Evolutionary conservation across 2,888 invertebrate genomes (phyloP).

Genomic region (Agrotis exclamationis): DNA sequence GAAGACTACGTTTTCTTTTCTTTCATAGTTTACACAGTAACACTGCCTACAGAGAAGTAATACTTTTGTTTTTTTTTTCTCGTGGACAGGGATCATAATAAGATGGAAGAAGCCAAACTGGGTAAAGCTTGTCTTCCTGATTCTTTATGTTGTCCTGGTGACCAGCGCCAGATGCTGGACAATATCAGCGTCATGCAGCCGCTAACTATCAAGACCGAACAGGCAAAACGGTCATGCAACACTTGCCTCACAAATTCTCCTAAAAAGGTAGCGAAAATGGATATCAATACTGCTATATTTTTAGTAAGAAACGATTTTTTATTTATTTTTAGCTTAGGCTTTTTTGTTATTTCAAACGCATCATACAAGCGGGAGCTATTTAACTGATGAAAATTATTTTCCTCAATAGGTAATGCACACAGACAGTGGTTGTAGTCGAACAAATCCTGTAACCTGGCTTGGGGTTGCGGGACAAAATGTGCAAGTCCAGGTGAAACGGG

Average conservation of each 20-base stretch:
- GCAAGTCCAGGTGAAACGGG: constrained; percentile 92
- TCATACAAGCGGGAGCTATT: background rate
- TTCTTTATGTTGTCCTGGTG: constrained; percentile 83
- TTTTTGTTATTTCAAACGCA: constrained; percentile 10
- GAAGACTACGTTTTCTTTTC: too few relatives aligned
- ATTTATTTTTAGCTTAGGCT: constrained; percentile 28
- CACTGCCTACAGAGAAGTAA: constrained; percentile 17
- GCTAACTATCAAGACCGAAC: constrained; percentile 88
- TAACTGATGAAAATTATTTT: constrained; percentile 3
- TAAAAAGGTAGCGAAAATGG: constrained; percentile 80
- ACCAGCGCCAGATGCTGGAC: constrained; percentile 83
- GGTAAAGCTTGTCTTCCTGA: constrained; percentile 84
- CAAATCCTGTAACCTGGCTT: constrained; percentile 93
- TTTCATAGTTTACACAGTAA: constrained; percentile 1
- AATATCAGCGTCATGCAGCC: constrained; percentile 86
- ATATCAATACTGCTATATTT: constrained; percentile 62
- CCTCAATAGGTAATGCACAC: constrained; percentile 82
- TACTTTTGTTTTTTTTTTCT: constrained; percentile 32
- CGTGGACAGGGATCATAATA: constrained; percentile 79
- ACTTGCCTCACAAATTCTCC: constrained; percentile 88
- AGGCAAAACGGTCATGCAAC: constrained; percentile 87
- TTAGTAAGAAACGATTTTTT: constrained; percentile 56
- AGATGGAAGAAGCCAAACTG: constrained; percentile 87
- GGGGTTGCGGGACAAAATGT: constrained; percentile 87
- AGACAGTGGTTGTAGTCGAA: constrained; percentile 93